Conservation (phyloP, 2,113 vertebrate genomes). For the Saguinus imperator region DNA sequence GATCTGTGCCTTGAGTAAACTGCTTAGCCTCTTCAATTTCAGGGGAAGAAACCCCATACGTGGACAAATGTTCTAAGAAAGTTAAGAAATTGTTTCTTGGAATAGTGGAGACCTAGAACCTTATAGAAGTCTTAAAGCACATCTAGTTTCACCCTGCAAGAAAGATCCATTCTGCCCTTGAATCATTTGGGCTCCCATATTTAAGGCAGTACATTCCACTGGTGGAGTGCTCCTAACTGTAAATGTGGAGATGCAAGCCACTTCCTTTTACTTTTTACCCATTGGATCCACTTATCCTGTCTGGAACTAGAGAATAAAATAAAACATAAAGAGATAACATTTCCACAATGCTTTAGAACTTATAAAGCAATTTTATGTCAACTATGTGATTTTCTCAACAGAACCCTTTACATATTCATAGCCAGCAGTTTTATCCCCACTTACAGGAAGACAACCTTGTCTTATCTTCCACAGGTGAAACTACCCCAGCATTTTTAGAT, state of each 20-base stretch:
- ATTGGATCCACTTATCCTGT: not conserved
- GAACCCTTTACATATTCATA: not conserved
- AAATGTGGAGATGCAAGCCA: not conserved
- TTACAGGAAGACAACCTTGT: not conserved
- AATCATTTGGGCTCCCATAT: not conserved
- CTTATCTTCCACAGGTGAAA: not conserved
- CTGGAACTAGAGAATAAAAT: not conserved
- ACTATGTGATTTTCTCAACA: conserved; percentile 25
- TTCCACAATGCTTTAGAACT: not conserved
- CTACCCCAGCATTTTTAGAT: not conserved
- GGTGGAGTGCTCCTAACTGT: not conserved
- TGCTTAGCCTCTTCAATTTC: not conserved
- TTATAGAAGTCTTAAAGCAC: not conserved
- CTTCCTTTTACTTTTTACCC: not conserved
- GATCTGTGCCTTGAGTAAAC: not conserved
- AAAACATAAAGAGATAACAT: not conserved
- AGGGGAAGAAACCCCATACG: not conserved
- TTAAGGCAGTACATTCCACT: not conserved
- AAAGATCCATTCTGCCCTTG: not conserved
- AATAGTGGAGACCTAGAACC: not conserved
- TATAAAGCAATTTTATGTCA: conserved; percentile 1
- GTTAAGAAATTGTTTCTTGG: not conserved
- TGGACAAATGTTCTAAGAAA: not conserved
- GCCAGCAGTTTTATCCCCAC: not conserved
- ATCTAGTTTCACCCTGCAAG: not conserved